Conservation (phyloP, 2,113 vertebrate species). For the Lonchura striata region DNA sequence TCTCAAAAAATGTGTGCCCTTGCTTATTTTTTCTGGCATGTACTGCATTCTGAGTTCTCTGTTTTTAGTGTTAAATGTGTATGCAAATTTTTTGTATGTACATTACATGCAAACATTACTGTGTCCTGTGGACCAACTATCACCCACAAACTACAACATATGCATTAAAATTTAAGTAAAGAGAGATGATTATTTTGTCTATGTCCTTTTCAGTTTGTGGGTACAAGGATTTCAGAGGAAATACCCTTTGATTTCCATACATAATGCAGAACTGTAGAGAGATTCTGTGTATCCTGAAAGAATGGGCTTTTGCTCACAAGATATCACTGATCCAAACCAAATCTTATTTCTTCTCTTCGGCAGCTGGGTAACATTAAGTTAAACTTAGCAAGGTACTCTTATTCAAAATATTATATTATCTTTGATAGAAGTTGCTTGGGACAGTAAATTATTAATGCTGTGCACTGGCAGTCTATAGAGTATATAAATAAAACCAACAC, state of each 20-base stretch:
- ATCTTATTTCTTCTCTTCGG: background rate
- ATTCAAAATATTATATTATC: background rate
- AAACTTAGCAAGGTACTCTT: background rate
- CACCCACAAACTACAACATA: background rate
- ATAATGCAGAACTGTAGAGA: background rate
- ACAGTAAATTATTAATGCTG: background rate
- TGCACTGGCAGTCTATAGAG: background rate
- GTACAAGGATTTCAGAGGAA: background rate
- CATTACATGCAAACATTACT: accelerated
- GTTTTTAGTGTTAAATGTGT: background rate
- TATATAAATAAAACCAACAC: background rate
- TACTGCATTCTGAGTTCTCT: background rate
- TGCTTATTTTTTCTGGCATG: background rate
- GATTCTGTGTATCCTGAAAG: background rate
- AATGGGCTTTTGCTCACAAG: background rate
- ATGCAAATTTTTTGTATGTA: background rate
- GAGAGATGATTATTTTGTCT: background rate
- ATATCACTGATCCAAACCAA: background rate
- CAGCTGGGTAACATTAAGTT: background rate
- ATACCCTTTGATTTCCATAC: background rate
- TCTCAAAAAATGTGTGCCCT: background rate
- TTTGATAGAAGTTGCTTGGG: background rate
- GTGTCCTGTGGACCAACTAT: background rate
- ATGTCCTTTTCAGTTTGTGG: background rate
- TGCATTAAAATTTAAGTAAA: background rate